Evolutionary conservation across 2,888 invertebrate genomes (phyloP), one percentile per base, ranked within the genome.

Genomic region (Callyntrura guangdongensis): DNA sequence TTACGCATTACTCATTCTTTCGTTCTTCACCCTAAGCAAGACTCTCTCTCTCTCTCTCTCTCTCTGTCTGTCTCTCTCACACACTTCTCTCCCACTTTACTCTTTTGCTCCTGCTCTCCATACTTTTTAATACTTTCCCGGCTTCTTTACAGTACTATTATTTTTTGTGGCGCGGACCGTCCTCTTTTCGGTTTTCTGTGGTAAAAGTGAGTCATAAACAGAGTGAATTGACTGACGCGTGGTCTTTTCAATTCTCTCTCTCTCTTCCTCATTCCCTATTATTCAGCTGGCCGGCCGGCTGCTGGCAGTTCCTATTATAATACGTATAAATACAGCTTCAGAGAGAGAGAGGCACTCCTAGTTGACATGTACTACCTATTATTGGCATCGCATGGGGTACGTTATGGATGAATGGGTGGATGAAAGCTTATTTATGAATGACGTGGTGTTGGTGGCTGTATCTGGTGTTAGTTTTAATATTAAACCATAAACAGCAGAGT

Each of bases 151-250:
- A 64, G 20, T 25, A 53, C 47, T 77, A 77, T 86, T 86, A 79
- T 74, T 77, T 61, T 59, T 61, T 86, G 77, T 64, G 77, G 59
- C 74, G 47, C 56, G 67, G 90, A 72, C 90, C 90, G 85, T 90
- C 90, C 90, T 90, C 89, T 90, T 90, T 86, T 90, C 90, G 85
- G 90, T 90, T 81, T 89, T 90, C 84, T 90, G 90, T 59, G 90
- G 90, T 86, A 90, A 90, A 90, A 86, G 90, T 90, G 90, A 90
- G 85, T 90, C 90, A 90, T 90, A 90, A 85, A 90, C 89, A 89
- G 53, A 84, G 59, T 74, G 89, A 85, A 79, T 84, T 84, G 84
- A 84, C 77, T 84, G 81, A 86, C 90, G 90, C 86, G 90, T 90
- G 90, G 90, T 86, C 84, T 85, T 85, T 61, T 67, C 56, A 36